phyloP scores from a whole-genome alignment of 2,113 vertebrate species.

The Semicossyphus pulcher region DNA sequence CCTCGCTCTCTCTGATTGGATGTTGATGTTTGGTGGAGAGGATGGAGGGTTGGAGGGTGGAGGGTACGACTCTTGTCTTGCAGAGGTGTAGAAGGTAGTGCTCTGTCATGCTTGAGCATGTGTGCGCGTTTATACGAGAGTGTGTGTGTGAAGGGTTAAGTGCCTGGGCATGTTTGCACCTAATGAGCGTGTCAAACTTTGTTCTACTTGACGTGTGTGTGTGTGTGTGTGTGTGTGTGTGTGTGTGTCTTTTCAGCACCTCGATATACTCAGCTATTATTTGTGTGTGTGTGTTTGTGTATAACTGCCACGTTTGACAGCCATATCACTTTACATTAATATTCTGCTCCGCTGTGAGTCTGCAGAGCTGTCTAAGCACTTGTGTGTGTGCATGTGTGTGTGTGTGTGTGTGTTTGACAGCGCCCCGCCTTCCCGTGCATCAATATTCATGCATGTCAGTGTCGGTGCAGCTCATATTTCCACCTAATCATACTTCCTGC shows the following conservation, averaged over 20 bases:
- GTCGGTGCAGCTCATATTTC: background rate
- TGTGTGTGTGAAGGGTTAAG: background rate
- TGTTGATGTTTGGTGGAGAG: background rate
- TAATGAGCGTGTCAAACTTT: slow-evolving; percentile 9
- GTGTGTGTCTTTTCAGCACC: background rate
- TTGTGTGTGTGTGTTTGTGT: background rate
- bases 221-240: background rate
- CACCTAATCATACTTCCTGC: slow-evolving; percentile 23
- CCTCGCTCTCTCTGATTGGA: background rate
- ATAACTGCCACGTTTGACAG: slow-evolving; percentile 19
- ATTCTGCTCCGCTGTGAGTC: slow-evolving; percentile 21
- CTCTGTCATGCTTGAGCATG: slow-evolving; percentile 16
- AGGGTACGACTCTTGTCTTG: background rate
- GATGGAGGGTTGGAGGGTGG: background rate
- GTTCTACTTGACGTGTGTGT: background rate
- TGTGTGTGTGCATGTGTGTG: slow-evolving; percentile 9
- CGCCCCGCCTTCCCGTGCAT: background rate
- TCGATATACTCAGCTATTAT: too few species aligned
- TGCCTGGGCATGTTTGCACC: slow-evolving; percentile 4
- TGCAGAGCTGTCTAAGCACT: slow-evolving; percentile 8
- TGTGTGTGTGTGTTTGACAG: slow-evolving; percentile 8
- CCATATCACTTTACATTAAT: slow-evolving; percentile 40
- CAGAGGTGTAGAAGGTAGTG: slow-evolving; percentile 37
- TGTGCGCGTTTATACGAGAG: background rate
- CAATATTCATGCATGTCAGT: slow-evolving; percentile 32